Conservation (phyloP, 1,140 invertebrate genomes). For the Drosophila simulans region DNA sequence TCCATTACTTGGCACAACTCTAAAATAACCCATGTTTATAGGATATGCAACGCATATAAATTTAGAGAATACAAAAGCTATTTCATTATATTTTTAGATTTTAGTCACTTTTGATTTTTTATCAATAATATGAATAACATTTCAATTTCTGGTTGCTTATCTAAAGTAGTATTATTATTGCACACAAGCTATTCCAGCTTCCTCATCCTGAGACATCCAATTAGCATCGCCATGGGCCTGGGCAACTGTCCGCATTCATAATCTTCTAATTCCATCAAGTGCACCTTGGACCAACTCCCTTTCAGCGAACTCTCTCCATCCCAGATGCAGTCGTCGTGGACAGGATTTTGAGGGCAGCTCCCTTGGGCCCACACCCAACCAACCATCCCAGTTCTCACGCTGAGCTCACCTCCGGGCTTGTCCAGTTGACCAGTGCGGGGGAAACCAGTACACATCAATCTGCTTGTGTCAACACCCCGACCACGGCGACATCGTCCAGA, state of each 20-base stretch:
- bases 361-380: constrained; percentile 60
- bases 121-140: too few relatives aligned
- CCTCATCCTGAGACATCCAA: not conserved
- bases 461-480: constrained; percentile 68
- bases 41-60: not conserved
- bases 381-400: constrained; percentile 67
- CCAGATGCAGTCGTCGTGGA: not conserved
- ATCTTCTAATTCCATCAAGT: constrained; percentile 26
- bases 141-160: too few relatives aligned
- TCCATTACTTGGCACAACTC: not conserved
- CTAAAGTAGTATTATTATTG: not conserved
- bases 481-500: constrained; percentile 33
- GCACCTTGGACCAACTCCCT: not conserved
- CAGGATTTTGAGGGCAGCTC: constrained; percentile 31
- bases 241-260: constrained; percentile 7
- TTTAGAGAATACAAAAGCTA: not conserved
- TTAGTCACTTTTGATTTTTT: too few relatives aligned
- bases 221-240: not conserved
- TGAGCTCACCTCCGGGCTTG: constrained; percentile 41
- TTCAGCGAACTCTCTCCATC: not conserved
- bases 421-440: constrained; percentile 52
- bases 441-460: constrained; percentile 78
- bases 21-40: not conserved
- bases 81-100: not conserved
- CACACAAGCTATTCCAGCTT: not conserved